Base-by-base conservation (phyloP, 1,140 invertebrate species). In the Ooceraea biroi region DNA sequence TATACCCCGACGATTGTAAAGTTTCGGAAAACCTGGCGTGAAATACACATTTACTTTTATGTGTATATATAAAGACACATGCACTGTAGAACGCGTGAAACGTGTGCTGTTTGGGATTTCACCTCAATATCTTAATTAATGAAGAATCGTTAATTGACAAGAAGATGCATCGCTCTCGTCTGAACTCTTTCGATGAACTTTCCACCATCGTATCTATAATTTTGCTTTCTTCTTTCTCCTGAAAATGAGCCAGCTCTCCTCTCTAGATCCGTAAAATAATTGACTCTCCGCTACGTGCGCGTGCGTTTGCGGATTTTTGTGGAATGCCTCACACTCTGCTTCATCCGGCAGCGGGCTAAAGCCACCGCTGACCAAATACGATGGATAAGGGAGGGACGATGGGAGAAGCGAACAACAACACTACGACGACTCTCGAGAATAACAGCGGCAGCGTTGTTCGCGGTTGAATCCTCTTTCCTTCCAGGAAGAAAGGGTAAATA, bases 401-500 rank as follows among this genome's bases (percentile, higher is more conserved):
- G 41, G 36, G 41, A 25, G 41, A 48, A 52, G 41, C 48, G 71
- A 74, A 73, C 84, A 69, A 80, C 74, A 84, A 80, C 69, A 73
- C 41, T 44, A 73, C 73, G 71, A 83, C 72, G 58, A 46, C 44
- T 46, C 30, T 85, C 50, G 72, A 68, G 57, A 82, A 77, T 60
- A 77, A 82, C 71, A 72, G 46, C 44, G n/a, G 19, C 3, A 17
- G 8, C 55, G 52, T 82, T 58, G 83, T 82, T 63, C 74, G 52
- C 44, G 50, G 50, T 46, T 55, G 71, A 83, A 86, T 74, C 80
- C 65, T 48, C 63, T 83, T 66, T 83, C 68, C 78, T 76, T 71
- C 61, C 36, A 7, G 36, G 55, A 63, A 77, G 25, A 36, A 36
- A 86, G 71, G 63, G 68, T 73, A 86, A 85, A 85, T 73, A 85